Evolutionary conservation across 2,888 invertebrate species (phyloP).

Genomic region (Drosophila nr. medialis): DNA sequence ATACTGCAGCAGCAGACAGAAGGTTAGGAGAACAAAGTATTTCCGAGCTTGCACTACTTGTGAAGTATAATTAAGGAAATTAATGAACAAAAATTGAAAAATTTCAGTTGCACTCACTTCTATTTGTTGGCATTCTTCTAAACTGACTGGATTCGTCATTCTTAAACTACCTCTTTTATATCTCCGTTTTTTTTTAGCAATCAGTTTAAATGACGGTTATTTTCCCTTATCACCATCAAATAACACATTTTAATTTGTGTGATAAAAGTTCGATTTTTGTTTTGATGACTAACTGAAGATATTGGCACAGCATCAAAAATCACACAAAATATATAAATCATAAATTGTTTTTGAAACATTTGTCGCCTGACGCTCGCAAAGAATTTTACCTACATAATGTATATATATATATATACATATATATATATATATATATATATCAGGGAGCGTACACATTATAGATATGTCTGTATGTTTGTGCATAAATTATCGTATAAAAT

Average conservation of each 20-base stretch:
- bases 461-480: conserved; percentile 16
- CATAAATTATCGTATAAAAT: conserved; percentile 66
- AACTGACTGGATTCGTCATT: conserved; percentile 17
- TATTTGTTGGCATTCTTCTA: conserved; percentile 5
- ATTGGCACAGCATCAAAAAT: neutral
- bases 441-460: conserved; percentile 48
- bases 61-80: neutral
- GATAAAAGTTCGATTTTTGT: conserved; percentile 6
- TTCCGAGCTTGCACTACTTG: conserved; percentile 33
- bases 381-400: conserved; percentile 21
- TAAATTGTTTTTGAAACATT: conserved; percentile 40
- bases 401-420: conserved; percentile 17
- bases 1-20: conserved; percentile 10
- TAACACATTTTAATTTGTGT: conserved; percentile 39
- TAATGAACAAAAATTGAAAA: neutral
- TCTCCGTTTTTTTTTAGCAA: neutral
- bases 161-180: conserved; percentile 29
- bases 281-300: conserved; percentile 9
- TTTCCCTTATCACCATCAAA: conserved; percentile 25
- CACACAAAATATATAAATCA: neutral
- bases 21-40: neutral
- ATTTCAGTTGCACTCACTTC: conserved; percentile 23
- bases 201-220: conserved; percentile 17
- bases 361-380: conserved; percentile 57
- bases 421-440: conserved; percentile 7